phyloP scores from a whole-genome alignment of 2,797 vertebrate genomes.

The Crypturellus tataupa region DNA sequence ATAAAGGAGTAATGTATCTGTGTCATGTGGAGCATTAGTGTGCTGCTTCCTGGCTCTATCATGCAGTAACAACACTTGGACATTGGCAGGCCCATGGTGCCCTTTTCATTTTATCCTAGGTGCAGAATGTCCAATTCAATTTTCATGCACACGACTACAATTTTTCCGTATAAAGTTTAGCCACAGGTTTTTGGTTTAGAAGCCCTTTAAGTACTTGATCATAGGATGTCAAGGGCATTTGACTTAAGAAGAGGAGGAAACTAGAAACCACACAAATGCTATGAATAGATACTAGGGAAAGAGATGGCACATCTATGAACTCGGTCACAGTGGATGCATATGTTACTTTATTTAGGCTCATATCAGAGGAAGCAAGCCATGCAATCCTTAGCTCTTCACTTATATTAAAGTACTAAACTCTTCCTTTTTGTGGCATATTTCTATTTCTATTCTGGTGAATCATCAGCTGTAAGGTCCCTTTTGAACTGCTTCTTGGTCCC shows the following conservation, averaged over 20 bases:
- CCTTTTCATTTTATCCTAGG: neutral
- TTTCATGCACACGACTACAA: neutral
- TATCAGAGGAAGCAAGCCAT: slow-evolving; percentile 62
- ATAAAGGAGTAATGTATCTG: fast-evolving
- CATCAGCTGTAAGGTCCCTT: neutral
- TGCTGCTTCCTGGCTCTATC: neutral
- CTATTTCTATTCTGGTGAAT: neutral
- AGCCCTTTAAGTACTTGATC: slow-evolving; percentile 56
- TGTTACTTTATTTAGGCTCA: slow-evolving; percentile 77
- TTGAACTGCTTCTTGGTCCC: neutral
- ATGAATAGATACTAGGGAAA: slow-evolving; percentile 77
- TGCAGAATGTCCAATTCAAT: neutral
- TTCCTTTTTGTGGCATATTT: neutral
- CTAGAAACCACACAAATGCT: slow-evolving; percentile 75
- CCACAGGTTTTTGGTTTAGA: neutral
- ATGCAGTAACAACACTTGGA: neutral
- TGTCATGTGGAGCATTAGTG: neutral
- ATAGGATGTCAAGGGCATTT: slow-evolving; percentile 61
- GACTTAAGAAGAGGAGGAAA: slow-evolving; percentile 66
- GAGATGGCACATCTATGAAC: slow-evolving; percentile 62
- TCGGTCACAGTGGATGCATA: slow-evolving; percentile 72
- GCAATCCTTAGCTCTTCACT: slow-evolving; percentile 17
- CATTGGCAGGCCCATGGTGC: neutral
- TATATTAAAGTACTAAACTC: neutral
- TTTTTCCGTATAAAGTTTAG: neutral